Conservation (phyloP, 2,888 invertebrate genomes). For the Phasia obesa region DNA sequence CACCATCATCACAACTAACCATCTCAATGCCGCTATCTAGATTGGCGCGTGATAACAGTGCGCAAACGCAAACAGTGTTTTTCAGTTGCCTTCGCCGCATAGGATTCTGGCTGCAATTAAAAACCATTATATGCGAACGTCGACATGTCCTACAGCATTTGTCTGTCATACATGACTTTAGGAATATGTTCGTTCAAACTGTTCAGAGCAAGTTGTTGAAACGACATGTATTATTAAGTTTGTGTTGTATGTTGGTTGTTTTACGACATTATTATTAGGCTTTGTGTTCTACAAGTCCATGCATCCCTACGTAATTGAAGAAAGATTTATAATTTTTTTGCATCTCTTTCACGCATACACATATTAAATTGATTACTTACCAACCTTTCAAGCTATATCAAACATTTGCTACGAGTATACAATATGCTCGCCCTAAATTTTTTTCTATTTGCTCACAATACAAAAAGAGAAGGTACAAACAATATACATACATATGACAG, state of each 20-base stretch:
- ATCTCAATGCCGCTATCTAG: conserved; percentile 40
- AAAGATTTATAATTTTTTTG: background rate
- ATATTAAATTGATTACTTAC: too few relatives aligned
- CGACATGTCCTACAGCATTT: conserved; percentile 8
- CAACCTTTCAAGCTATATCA: too few relatives aligned
- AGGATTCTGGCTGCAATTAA: background rate
- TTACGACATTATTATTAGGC: background rate
- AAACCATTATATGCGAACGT: background rate
- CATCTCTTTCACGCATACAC: background rate
- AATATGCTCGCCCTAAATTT: too few relatives aligned
- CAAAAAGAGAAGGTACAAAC: background rate
- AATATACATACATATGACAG: background rate
- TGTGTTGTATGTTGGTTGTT: background rate
- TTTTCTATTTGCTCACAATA: background rate
- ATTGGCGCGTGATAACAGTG: conserved; percentile 29
- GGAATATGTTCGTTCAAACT: conserved; percentile 2
- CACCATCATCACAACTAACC: conserved; percentile 28
- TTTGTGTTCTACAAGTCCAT: background rate
- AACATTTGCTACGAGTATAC: background rate
- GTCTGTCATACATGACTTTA: conserved; percentile 11
- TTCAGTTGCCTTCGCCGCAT: background rate
- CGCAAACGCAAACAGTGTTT: conserved; percentile 43
- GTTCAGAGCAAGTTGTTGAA: background rate
- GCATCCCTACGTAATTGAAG: background rate
- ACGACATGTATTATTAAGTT: background rate